Evolutionary conservation across 2,888 invertebrate species (phyloP).

Genomic region (Coelopa pilipes): DNA sequence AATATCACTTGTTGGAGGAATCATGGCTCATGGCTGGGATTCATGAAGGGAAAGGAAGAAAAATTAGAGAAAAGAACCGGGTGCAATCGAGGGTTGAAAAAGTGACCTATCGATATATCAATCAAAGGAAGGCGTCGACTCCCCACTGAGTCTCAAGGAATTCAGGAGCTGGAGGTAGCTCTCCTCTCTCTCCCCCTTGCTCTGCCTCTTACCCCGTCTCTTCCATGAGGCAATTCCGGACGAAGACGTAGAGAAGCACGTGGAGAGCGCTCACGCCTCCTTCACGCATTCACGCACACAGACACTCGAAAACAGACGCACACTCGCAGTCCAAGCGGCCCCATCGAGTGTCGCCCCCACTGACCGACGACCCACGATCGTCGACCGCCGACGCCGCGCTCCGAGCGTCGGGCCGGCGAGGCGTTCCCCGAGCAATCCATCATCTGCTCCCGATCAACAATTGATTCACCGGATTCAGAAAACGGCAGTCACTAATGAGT

Average conservation of each 20-base stretch:
- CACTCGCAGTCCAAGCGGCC: too few relatives aligned
- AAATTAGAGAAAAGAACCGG: neutral
- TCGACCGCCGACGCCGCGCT: neutral
- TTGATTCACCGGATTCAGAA: slow-evolving; percentile 27
- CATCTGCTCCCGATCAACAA: slow-evolving; percentile 9
- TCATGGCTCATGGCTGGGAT: too few relatives aligned
- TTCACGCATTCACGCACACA: slow-evolving; percentile 56
- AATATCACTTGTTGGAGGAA: too few relatives aligned
- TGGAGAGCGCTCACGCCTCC: slow-evolving; percentile 55
- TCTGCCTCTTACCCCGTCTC: too few relatives aligned
- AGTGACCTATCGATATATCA: too few relatives aligned
- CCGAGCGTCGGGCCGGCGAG: neutral
- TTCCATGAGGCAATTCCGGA: neutral
- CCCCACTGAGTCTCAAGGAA: too few relatives aligned
- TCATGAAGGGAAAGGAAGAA: too few relatives aligned
- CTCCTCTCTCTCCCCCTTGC: too few relatives aligned
- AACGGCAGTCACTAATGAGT: neutral
- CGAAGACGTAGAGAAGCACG: slow-evolving; percentile 26
- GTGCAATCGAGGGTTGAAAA: too few relatives aligned
- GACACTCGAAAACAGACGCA: slow-evolving; percentile 48
- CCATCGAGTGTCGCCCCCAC: neutral
- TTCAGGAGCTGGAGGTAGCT: too few relatives aligned
- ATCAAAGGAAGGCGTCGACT: too few relatives aligned
- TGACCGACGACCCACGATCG: neutral
- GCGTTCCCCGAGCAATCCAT: slow-evolving; percentile 20